phyloP scores from a whole-genome alignment of 1,140 invertebrate genomes.

The Lordiphosa mommai region DNA sequence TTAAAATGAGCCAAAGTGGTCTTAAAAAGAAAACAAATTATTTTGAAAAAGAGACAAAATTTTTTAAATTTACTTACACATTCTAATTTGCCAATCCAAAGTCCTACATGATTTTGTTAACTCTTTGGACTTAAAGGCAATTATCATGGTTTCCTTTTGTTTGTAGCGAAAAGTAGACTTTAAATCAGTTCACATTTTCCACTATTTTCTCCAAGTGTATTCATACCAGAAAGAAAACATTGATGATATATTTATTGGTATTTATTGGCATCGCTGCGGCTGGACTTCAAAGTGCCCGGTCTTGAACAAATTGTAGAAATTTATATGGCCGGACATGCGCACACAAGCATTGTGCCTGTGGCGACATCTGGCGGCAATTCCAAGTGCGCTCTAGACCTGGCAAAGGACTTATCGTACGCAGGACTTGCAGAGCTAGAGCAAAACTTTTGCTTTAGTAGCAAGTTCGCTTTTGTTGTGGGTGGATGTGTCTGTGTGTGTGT shows the following conservation, averaged over 20 bases:
- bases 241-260: conserved; percentile 73
- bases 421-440: conserved; percentile 37
- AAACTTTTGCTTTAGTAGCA: conserved; percentile 22
- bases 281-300: conserved; percentile 59
- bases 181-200: no score
- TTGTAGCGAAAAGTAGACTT: no score
- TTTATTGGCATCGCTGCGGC: conserved; percentile 53
- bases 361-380: conserved; percentile 60
- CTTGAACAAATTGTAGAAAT: conserved; percentile 56
- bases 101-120: no score
- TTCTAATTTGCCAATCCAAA: no score
- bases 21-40: no score
- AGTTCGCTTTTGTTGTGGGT: not conserved
- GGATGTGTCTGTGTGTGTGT: conserved; percentile 15
- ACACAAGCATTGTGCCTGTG: conserved; percentile 20
- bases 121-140: no score
- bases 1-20: no score
- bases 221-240: conserved; percentile 33
- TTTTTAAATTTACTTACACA: no score
- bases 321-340: conserved; percentile 40
- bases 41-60: no score
- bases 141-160: no score
- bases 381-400: conserved; percentile 9
- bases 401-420: conserved; percentile 37
- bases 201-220: conserved; percentile 22